phyloP scores from a whole-genome alignment of 1,140 invertebrate species.

The Gonioctena quinquepunctata region DNA sequence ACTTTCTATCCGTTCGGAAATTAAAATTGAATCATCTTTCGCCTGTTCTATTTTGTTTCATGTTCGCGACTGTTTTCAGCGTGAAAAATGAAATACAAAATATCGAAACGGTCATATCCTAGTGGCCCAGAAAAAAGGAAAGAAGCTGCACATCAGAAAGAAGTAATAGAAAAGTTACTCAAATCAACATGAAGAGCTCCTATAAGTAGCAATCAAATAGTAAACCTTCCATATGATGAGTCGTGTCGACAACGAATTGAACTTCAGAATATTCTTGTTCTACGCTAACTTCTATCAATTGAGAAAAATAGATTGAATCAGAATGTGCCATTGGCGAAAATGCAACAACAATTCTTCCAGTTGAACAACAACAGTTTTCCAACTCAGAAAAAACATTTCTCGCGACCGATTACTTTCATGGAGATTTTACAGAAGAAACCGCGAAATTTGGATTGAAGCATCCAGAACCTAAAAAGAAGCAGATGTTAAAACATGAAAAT shows the following conservation, averaged over 20 bases:
- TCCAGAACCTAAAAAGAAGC: slow-evolving; percentile 18
- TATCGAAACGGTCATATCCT: neutral
- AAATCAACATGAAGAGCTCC: neutral
- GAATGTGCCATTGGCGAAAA: neutral
- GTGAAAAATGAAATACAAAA: neutral
- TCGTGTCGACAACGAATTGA: neutral
- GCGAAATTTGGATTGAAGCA: neutral
- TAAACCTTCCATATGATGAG: neutral
- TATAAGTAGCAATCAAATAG: neutral
- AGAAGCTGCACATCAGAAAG: neutral
- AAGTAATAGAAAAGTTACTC: neutral
- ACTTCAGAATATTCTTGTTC: neutral
- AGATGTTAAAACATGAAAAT: slow-evolving; percentile 29
- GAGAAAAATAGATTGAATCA: neutral
- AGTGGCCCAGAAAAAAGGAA: neutral
- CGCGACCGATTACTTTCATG: neutral
- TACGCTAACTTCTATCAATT: neutral
- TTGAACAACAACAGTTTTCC: slow-evolving; percentile 3
- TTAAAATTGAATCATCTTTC: neutral
- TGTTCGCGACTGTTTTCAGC: neutral
- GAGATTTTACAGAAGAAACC: neutral
- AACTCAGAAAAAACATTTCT: neutral
- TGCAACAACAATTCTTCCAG: slow-evolving; percentile 2
- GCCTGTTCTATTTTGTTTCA: neutral
- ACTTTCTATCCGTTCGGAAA: too few relatives aligned